These are phyloP conservation scores for Phrynosoma blainvillii DNA, from an alignment of 2,113 vertebrate species.

Conservation along the genomic window DNA sequence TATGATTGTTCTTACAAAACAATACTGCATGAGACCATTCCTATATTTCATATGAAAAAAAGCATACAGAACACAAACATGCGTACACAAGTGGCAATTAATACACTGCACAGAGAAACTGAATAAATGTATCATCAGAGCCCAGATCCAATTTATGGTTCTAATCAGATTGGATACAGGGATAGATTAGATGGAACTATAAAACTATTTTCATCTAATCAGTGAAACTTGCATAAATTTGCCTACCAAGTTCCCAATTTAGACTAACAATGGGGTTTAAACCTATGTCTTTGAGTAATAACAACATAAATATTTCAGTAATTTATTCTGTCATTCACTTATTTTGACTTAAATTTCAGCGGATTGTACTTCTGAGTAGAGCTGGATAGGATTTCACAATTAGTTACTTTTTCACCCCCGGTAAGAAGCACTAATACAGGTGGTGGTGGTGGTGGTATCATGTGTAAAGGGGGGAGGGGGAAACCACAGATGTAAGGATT, in stretches of 20 bases:
- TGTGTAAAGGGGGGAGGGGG: no score
- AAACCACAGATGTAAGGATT: not conserved
- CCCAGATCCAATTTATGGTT: no score
- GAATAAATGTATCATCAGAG: not conserved
- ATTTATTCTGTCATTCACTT: not conserved
- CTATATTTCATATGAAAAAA: not conserved
- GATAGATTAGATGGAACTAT: no score
- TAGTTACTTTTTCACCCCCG: not conserved
- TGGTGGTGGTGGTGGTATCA: no score
- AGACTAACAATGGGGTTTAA: no score
- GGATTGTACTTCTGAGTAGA: not conserved
- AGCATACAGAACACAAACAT: not conserved
- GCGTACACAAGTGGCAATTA: not conserved
- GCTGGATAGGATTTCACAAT: not conserved
- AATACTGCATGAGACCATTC: not conserved
- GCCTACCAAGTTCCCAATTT: no score
- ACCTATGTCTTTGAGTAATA: not conserved
- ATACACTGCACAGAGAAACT: not conserved
- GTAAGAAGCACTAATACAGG: conserved; percentile 27
- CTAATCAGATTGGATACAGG: no score
- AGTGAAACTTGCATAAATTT: no score
- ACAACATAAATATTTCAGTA: not conserved
- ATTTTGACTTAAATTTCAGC: no score
- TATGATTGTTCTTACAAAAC: not conserved
- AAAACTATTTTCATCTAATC: no score